Base-by-base conservation (phyloP, 1,140 invertebrate genomes). In the Orussus abietinus region DNA sequence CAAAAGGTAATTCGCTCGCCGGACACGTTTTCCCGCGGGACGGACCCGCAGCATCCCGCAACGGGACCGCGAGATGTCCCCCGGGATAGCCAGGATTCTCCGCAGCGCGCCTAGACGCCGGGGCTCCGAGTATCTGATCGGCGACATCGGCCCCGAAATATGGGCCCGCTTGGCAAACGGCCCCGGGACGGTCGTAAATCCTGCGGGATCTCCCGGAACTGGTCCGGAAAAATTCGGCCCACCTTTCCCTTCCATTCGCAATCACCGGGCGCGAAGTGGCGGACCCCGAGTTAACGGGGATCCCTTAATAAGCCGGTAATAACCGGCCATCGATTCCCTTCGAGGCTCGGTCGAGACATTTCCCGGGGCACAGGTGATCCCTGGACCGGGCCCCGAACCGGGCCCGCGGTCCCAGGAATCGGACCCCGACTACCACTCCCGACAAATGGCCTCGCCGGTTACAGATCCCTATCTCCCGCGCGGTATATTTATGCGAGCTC, bases 401-500 rank as follows among this genome's bases (percentile, higher is more conserved):
- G 40, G 35, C 46, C 26, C 38, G 37, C 22, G 11, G 32, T 36
- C 38, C 44, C 45, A 45, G 47, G 49, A 51, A 37, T 26, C 36
- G 37, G 21, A 15, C 22, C 22, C 6, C n/a, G n/a, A n/a, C n/a
- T n/a, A 53, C 38, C 47, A 50, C 33, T 26, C 43, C 42, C 59
- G 63, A 70, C 64, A 70, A 70, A 70, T 70, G 64, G 60, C 61
- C 54, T 58, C 62, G 54, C 51, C 45, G 42, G 51, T 51, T 45
- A 49, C 32, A 63, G 66, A 71, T 71, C 49, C 49, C 57, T 66
- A 71, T 71, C 68, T 62, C 48, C 45, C 38, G 42, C 55, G 57
- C 55, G 51, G 60, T 58, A 55, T 62, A 66, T 68, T 68, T 64
- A 65, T 66, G 59, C 59, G 59, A 49, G 44, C 45, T 53, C 56